Evolutionary conservation across 2,888 invertebrate species (phyloP).

Genomic region (Meandrusa payeni): DNA sequence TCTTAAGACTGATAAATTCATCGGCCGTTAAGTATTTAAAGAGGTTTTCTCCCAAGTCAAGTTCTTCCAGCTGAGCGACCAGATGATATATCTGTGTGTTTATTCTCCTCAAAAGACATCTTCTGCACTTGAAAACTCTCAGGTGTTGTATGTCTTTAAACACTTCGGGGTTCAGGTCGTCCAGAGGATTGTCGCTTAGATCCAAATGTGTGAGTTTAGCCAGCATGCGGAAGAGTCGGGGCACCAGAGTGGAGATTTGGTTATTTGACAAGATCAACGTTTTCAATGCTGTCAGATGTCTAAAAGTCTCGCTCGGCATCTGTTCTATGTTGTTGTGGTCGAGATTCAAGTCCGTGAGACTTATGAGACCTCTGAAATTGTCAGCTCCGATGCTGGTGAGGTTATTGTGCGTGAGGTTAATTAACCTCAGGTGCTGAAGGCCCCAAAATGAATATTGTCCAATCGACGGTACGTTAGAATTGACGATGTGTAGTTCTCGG

Average conservation of each 20-base stretch:
- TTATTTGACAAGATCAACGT: constrained; percentile 85
- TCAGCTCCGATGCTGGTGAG: constrained; percentile 85
- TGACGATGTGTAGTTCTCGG: constrained; percentile 86
- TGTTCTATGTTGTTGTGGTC: constrained; percentile 87
- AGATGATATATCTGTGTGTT: constrained; percentile 90
- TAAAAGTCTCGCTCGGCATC: constrained; percentile 88
- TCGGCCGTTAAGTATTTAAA: constrained; percentile 87
- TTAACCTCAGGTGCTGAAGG: constrained; percentile 78
- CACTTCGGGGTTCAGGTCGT: constrained; percentile 88
- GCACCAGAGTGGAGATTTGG: constrained; percentile 84
- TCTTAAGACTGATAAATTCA: constrained; percentile 85
- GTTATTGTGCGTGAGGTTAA: constrained; percentile 88
- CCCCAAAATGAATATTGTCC: constrained; percentile 92
- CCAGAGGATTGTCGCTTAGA: constrained; percentile 87
- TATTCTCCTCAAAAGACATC: constrained; percentile 86
- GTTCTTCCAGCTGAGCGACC: constrained; percentile 84
- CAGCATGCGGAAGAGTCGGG: constrained; percentile 87
- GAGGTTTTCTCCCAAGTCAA: constrained; percentile 89
- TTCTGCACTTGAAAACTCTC: constrained; percentile 85
- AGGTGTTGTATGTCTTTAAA: constrained; percentile 89
- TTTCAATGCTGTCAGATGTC: constrained; percentile 85
- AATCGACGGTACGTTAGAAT: constrained; percentile 88
- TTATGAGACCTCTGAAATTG: constrained; percentile 89
- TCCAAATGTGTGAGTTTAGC: constrained; percentile 86
- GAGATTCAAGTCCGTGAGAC: constrained; percentile 85